These are phyloP conservation scores for Mimumesa dahlbomi DNA, from an alignment of 2,888 invertebrate genomes.

Conservation along the genomic window DNA sequence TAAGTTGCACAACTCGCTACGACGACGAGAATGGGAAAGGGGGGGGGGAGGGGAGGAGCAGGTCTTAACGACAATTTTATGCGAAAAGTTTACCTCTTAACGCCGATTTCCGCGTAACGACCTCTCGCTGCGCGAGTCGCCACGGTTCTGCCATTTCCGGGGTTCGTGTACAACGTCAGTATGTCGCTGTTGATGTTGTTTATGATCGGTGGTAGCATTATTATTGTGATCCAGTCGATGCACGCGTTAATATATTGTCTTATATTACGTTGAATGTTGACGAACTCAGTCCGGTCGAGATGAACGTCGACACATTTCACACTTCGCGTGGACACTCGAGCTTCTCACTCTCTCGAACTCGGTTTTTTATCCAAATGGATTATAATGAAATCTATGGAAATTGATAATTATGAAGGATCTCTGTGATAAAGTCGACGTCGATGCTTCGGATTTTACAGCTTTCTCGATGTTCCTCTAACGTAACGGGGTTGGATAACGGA, in stretches of 20 bases:
- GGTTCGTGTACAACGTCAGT: conserved; percentile 76
- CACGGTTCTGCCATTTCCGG: conserved; percentile 68
- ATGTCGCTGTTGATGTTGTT: conserved; percentile 78
- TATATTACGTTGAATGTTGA: no score
- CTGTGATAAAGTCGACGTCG: no score
- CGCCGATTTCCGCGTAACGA: conserved; percentile 78
- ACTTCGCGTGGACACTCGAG: no score
- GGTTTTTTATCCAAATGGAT: no score
- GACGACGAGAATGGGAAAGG: neutral
- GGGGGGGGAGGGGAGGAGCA: neutral
- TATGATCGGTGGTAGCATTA: conserved; percentile 78
- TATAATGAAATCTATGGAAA: no score
- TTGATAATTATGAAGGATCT: no score
- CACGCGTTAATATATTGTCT: no score
- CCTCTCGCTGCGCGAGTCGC: conserved; percentile 71
- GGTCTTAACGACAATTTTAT: conserved; percentile 6
- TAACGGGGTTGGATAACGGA: no score
- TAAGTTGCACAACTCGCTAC: neutral
- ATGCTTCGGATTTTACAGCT: neutral
- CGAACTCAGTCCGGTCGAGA: no score
- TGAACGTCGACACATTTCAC: no score
- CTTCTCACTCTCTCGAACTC: no score
- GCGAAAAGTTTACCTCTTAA: conserved; percentile 73
- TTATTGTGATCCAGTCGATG: conserved; percentile 6
- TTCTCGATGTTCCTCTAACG: neutral